Evolutionary conservation across 2,113 vertebrate genomes (phyloP), one percentile per base, ranked within the genome.

Genomic region (Aptenodytes forsteri): DNA sequence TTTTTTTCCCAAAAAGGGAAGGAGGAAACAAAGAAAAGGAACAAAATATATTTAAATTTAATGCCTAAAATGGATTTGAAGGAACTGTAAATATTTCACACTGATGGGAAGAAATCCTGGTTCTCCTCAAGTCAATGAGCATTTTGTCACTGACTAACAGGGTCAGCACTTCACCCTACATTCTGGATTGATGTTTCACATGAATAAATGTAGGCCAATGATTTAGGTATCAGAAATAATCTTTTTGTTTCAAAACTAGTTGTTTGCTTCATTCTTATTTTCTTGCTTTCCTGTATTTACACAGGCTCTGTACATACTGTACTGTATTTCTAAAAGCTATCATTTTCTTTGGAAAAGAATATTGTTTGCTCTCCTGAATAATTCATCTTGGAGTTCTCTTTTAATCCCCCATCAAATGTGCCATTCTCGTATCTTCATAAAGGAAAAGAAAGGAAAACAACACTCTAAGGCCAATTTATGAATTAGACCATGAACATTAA

Each of bases 401-500:
- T 96, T 97, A 96, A 93, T 95, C 54, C 18, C 32, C 58, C 54
- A 44, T 94, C 91, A 95, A 83, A 90, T 66, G 38, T 95, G 89
- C 55, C 71, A 59, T 77, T 95, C 82, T 72, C 73, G 30, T 76
- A 62, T 88, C 66, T 83, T 91, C 84, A 50, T 85, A 87, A 91
- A 85, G 64, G 66, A 76, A 75, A 71, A 78, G 49, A 92, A 82
- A 87, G 61, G 65, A 87, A 71, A 91, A 55, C 72, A 91, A 56
- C 58, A 55, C 21, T 91, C 49, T 46, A 22, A 89, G 88, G 66
- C 65, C 93, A 49, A 77, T 96, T 93, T 94, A 90, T 94, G 91
- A 96, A 97, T 95, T 93, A 94, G 89, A 92, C 83, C 83, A 80
- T 64, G 58, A 96, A 80, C 66, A 96, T 87, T 91, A 96, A 97